phyloP scores from a whole-genome alignment of 2,797 vertebrate species.

The Crocodylus rhombifer region DNA sequence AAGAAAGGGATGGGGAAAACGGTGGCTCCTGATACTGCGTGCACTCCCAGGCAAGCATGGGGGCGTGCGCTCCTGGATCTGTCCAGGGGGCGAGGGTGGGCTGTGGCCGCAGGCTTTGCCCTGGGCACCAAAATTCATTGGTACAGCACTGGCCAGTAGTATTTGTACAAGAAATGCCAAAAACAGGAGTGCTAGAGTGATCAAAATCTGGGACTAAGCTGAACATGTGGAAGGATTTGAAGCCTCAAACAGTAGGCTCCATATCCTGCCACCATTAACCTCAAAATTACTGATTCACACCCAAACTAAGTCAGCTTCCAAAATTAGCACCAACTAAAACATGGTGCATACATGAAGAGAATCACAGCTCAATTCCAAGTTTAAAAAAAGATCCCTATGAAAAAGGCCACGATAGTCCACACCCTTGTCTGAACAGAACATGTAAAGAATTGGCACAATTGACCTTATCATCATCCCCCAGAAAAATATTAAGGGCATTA shows the following conservation, averaged over 20 bases:
- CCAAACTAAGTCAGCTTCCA: neutral
- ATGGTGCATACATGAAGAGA: neutral
- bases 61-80: too few relatives aligned
- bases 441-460: neutral
- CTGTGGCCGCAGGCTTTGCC: too few relatives aligned
- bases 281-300: neutral
- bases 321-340: neutral
- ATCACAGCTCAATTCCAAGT: neutral
- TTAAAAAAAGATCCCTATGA: neutral
- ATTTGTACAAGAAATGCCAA: neutral
- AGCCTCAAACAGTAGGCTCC: neutral
- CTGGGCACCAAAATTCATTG: too few relatives aligned
- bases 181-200: neutral
- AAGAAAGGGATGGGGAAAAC: too few relatives aligned
- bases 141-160: too few relatives aligned
- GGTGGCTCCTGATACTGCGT: too few relatives aligned
- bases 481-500: neutral
- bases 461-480: neutral
- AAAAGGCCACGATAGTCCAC: neutral
- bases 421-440: neutral
- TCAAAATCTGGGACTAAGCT: neutral
- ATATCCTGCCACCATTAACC: neutral
- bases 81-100: too few relatives aligned
- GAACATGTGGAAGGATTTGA: neutral
- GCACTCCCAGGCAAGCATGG: too few relatives aligned